Evolutionary conservation across 2,888 invertebrate genomes (phyloP).

Genomic region (Polymixis flavicincta): DNA sequence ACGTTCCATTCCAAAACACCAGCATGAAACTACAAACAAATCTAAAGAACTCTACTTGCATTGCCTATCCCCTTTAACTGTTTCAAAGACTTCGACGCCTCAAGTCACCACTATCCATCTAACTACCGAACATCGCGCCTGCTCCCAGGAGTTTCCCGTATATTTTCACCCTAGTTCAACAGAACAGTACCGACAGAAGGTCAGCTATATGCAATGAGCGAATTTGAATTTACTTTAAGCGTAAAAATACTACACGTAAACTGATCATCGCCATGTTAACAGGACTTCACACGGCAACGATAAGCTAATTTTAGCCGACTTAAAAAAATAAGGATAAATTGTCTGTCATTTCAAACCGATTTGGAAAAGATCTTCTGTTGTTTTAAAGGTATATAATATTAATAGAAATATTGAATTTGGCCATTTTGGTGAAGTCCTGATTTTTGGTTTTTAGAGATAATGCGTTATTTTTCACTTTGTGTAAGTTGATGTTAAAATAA

Average conservation of each 20-base stretch:
- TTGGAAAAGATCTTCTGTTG: too few species aligned
- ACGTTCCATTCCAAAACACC: background rate
- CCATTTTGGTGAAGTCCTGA: too few species aligned
- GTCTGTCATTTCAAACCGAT: too few species aligned
- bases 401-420: too few species aligned
- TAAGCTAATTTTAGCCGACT: too few species aligned
- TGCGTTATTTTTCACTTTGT: too few species aligned
- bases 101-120: slow-evolving; percentile 6
- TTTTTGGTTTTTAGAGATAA: too few species aligned
- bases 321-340: too few species aligned
- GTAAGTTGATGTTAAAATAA: too few species aligned
- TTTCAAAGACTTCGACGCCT: background rate
- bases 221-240: background rate
- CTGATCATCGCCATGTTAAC: background rate
- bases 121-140: background rate
- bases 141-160: slow-evolving; percentile 1
- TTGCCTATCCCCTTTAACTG: background rate
- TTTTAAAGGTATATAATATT: too few species aligned
- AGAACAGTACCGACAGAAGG: slow-evolving; percentile 4
- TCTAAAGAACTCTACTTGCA: slow-evolving; percentile 2
- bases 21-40: background rate
- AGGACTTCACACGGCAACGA: too few species aligned
- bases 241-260: background rate
- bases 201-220: background rate
- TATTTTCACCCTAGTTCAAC: slow-evolving; percentile 40